These are phyloP conservation scores for Triplophysa rosa DNA, from an alignment of 2,113 vertebrate species.

Conservation along the genomic window DNA sequence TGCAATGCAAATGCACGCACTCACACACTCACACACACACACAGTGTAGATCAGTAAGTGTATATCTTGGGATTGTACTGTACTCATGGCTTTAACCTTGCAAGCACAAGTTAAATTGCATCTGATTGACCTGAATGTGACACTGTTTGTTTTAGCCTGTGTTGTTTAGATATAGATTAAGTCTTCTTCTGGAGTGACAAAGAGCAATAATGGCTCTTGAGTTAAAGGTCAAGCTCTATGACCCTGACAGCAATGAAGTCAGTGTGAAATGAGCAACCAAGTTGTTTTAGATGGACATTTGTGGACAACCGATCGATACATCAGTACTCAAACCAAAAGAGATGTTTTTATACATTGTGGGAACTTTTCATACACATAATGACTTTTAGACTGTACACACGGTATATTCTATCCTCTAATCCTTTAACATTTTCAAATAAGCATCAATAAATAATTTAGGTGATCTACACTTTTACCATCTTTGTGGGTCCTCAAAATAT, in stretches of 20 bases:
- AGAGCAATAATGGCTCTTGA: constrained; percentile 16
- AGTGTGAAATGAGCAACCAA: constrained; percentile 13
- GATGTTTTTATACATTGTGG: background rate
- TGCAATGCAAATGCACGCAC: background rate
- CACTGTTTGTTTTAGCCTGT: background rate
- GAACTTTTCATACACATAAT: no score
- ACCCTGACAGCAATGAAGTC: constrained; percentile 2
- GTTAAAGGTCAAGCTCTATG: background rate
- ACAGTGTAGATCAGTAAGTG: background rate
- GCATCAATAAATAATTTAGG: no score
- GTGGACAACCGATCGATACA: background rate
- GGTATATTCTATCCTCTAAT: no score
- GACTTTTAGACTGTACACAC: no score
- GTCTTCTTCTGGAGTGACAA: constrained; percentile 8
- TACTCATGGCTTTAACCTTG: no score
- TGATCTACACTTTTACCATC: no score
- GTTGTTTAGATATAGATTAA: background rate
- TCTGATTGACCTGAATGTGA: no score
- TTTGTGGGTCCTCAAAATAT: no score
- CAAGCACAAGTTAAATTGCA: no score
- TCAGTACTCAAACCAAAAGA: background rate
- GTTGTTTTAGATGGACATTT: constrained; percentile 3
- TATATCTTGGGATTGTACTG: no score
- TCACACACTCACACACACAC: background rate
- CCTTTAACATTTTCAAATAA: no score